Percentiles rank a stretch among this genome's conserved stretches.
phyloP scores from a whole-genome alignment of 2,888 invertebrate species.

The Icerya purchasi region DNA sequence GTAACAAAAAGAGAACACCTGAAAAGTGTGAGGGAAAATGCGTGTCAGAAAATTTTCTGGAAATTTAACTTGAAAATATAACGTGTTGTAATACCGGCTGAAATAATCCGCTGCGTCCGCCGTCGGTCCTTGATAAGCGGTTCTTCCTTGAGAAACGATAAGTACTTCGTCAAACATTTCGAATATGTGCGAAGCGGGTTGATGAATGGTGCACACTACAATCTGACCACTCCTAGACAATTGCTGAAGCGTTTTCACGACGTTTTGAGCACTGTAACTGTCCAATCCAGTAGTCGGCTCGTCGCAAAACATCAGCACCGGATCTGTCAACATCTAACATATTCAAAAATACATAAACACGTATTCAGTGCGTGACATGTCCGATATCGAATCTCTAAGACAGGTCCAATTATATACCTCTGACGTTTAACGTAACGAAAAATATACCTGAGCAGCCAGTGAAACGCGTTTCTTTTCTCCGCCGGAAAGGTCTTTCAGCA shows the following conservation, averaged over 20 bases:
- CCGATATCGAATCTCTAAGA: too few relatives aligned
- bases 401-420: too few relatives aligned
- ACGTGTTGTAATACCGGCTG: conserved; percentile 40
- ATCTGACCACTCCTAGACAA: conserved; percentile 47
- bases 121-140: conserved; percentile 58
- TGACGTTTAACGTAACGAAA: too few relatives aligned
- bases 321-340: conserved; percentile 72
- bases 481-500: conserved; percentile 60
- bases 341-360: too few relatives aligned
- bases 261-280: conserved; percentile 64
- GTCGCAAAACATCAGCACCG: conserved; percentile 74
- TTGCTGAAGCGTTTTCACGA: conserved; percentile 45
- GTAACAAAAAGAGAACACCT: too few relatives aligned
- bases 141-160: conserved; percentile 53
- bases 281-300: conserved; percentile 86
- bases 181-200: conserved; percentile 69
- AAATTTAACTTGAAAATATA: too few relatives aligned
- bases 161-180: conserved; percentile 60
- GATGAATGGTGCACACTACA: conserved; percentile 72
- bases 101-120: conserved; percentile 45
- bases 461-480: conserved; percentile 72
- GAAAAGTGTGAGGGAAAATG: too few relatives aligned
- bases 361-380: too few relatives aligned
- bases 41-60: too few relatives aligned
- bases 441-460: conserved; percentile 35